phyloP scores from a whole-genome alignment of 2,113 vertebrate genomes.

The Ornithorhynchus anatinus region DNA sequence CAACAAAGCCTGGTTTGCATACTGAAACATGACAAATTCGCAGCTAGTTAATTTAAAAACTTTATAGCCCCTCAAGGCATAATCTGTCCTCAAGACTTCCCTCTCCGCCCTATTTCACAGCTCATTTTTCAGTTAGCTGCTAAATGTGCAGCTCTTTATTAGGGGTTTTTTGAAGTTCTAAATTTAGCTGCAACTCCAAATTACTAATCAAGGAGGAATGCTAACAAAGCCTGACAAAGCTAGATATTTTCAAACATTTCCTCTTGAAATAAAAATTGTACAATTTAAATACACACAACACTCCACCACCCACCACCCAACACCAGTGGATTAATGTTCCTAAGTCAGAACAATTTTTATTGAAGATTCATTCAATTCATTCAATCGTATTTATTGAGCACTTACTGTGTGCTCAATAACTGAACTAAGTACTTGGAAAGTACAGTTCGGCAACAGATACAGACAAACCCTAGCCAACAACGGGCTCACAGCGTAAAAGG shows the following conservation, averaged over 20 bases:
- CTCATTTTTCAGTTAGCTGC: slow-evolving; percentile 57
- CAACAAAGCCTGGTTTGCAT: not conserved
- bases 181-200: slow-evolving; percentile 51
- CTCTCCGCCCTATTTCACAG: slow-evolving; percentile 59
- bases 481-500: no score
- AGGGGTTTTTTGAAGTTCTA: slow-evolving; percentile 56
- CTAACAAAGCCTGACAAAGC: slow-evolving; percentile 16
- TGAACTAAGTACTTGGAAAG: no score
- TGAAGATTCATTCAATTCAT: no score
- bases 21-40: slow-evolving; percentile 56
- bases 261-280: slow-evolving; percentile 4
- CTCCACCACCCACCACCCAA: no score
- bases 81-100: slow-evolving; percentile 44
- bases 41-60: slow-evolving; percentile 64
- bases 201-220: slow-evolving; percentile 50
- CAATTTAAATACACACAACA: not conserved
- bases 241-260: slow-evolving; percentile 33
- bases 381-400: no score
- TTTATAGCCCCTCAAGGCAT: slow-evolving; percentile 54
- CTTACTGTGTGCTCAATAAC: no score
- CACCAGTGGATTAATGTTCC: not conserved
- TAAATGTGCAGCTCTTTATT: slow-evolving; percentile 59
- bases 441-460: no score
- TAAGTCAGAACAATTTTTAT: no score
- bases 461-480: no score